phyloP scores from a whole-genome alignment of 35 echinoderm and acorn worm genomes.

The Patiria miniata region DNA sequence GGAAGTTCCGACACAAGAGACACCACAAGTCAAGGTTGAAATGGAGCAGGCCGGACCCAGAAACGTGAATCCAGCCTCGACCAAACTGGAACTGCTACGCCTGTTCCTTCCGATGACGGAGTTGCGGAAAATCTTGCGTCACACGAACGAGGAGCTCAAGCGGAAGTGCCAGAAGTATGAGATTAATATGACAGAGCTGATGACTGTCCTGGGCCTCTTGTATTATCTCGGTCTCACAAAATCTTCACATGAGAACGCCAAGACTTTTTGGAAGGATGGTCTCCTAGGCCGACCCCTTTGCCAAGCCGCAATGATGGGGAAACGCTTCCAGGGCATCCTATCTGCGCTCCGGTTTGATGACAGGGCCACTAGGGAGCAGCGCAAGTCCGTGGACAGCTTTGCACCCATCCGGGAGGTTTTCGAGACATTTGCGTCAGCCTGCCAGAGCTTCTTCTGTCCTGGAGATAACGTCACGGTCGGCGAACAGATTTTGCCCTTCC shows the following conservation, averaged over 20 bases:
- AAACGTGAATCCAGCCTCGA: not conserved
- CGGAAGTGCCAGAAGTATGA: not conserved
- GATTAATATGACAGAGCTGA: not conserved
- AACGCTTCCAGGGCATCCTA: not conserved
- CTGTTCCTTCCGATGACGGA: not conserved
- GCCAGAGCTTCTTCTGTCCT: not conserved
- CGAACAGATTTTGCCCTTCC: not conserved
- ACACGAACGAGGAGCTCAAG: not conserved
- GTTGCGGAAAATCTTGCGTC: not conserved
- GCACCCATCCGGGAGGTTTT: not conserved
- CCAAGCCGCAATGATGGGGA: not conserved
- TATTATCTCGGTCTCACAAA: not conserved
- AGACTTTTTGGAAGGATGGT: not conserved
- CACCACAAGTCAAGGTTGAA: not conserved
- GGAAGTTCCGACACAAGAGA: too few species aligned
- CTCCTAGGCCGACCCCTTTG: not conserved
- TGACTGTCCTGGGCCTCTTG: not conserved
- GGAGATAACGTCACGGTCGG: not conserved
- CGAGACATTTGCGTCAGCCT: not conserved
- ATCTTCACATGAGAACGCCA: not conserved
- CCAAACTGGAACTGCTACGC: not conserved
- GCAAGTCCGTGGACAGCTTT: not conserved
- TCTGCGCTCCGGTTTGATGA: not conserved
- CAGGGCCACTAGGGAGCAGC: not conserved
- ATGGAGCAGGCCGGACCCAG: not conserved